phyloP scores from a whole-genome alignment of 23 tunicate genomes.

The Trididemnum nubilum region DNA sequence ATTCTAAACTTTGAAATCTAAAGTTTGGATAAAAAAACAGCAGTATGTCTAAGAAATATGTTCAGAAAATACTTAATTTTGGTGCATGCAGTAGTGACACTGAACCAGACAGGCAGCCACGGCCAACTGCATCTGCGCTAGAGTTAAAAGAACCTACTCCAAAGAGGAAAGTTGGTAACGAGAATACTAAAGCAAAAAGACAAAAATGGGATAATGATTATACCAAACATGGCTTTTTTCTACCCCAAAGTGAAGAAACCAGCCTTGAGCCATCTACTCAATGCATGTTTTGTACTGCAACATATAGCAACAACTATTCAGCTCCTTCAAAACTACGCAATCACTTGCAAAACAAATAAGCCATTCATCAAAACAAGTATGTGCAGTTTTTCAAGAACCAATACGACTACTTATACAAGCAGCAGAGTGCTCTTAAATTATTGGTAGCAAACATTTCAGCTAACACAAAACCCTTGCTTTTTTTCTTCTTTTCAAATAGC shows the following conservation, averaged over 20 bases:
- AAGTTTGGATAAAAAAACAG: too few species aligned
- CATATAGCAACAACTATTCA: constrained; percentile 27
- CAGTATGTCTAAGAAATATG: constrained; percentile 28
- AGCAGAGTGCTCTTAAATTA: constrained; percentile 5
- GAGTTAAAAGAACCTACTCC: constrained; percentile 29
- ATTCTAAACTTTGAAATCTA: too few species aligned
- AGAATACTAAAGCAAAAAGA: constrained; percentile 23
- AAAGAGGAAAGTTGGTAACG: constrained; percentile 20
- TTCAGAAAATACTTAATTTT: constrained; percentile 24
- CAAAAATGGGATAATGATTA: neutral
- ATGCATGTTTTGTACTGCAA: constrained; percentile 37
- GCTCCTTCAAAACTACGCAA: constrained; percentile 35
- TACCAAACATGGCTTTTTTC: constrained; percentile 9
- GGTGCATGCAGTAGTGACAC: constrained; percentile 35
- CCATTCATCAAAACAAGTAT: constrained; percentile 54
- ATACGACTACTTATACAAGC: constrained; percentile 29
- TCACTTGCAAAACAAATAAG: constrained; percentile 44
- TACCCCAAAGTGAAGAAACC: constrained; percentile 36
- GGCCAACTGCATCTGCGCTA: constrained; percentile 27
- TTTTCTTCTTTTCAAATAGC: constrained; percentile 37
- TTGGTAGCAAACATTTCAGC: constrained; percentile 19
- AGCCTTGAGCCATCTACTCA: constrained; percentile 32
- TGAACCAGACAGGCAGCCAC: constrained; percentile 27
- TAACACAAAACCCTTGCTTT: constrained; percentile 32
- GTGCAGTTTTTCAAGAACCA: constrained; percentile 40